These are phyloP conservation scores for Chaunax sp. DNA, from an alignment of 2,797 vertebrate species.

Conservation along the genomic window DNA sequence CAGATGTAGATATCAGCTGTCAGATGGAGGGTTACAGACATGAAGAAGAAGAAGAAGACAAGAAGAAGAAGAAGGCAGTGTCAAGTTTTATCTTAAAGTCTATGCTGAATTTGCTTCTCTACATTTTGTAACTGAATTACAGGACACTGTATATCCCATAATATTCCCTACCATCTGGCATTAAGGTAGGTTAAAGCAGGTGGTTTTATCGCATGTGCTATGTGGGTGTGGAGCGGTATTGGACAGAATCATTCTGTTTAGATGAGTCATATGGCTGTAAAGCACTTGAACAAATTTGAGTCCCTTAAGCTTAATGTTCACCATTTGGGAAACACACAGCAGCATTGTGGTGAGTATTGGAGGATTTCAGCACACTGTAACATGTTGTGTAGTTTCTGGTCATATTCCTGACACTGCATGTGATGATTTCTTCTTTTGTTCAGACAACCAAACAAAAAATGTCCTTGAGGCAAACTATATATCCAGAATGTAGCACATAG, in stretches of 20 bases:
- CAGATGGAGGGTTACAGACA: background rate
- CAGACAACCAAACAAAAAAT: background rate
- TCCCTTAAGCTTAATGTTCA: too few species aligned
- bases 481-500: constrained; percentile 1
- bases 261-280: constrained; percentile 13
- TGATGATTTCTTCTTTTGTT: too few species aligned
- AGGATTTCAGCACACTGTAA: constrained; percentile 19
- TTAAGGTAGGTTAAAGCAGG: background rate
- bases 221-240: constrained; percentile 1
- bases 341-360: too few species aligned
- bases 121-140: too few species aligned
- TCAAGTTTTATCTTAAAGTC: too few species aligned
- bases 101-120: background rate
- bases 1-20: constrained; percentile 28
- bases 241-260: constrained; percentile 1
- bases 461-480: background rate
- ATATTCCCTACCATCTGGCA: background rate
- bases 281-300: constrained; percentile 22
- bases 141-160: too few species aligned
- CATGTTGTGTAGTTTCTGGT: constrained; percentile 1
- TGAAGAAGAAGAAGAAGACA: background rate
- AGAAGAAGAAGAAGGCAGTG: too few species aligned
- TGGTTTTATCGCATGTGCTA: background rate
- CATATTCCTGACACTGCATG: too few species aligned
- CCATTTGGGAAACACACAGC: too few species aligned